Base-by-base conservation (phyloP, 2,888 invertebrate genomes). In the Patella pellucida region DNA sequence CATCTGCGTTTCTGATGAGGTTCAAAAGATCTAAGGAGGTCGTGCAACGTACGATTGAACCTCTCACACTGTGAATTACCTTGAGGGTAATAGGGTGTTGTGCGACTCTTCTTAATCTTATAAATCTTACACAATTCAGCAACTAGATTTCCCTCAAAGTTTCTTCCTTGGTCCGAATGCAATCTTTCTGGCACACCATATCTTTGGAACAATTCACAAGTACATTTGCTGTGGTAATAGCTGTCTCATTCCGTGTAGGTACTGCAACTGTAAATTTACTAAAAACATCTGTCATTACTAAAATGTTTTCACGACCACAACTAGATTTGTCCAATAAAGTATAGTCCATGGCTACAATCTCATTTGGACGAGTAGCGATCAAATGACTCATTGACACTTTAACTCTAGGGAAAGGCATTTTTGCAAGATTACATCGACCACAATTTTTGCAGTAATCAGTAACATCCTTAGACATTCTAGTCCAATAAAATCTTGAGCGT, bases 261-360 rank as follows among this genome's bases (percentile, higher is more conserved):
- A 71, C 52, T 15, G 74, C 76, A 52, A 23, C 23, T 9, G 74
- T 71, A 54, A 76, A 82, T 69, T 82, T 80, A 41, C 73, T 77
- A 72, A 79, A 82, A n/a, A 79, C 75, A 71, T 80, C 81, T 14
- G 81, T 78, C 72, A 81, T 73, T 15, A 82, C 82, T 50, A 82
- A 52, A 15, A 82, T 81, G 72, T 81, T 78, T 68, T 81, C 81
- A n/a, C 68, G 15, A 23, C 79, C 81, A 77, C 67, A 54, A 41
- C 54, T n/a, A 71, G 72, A 54, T 71, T 50, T 54, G 62, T 82
- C 78, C 50, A 81, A 72, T 14, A 78, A 14, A 7, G 79, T 77
- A 71, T 79, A 82, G 70, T 82, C 81, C 31, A 82, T 77, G 1
- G 77, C 78, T 23, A 82, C 52, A 27, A 79, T 71, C 52, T 81